Evolutionary conservation across 35 echinoderm and acorn worm species (phyloP).

Genomic region (Hemicentrotus pulcherrimus): DNA sequence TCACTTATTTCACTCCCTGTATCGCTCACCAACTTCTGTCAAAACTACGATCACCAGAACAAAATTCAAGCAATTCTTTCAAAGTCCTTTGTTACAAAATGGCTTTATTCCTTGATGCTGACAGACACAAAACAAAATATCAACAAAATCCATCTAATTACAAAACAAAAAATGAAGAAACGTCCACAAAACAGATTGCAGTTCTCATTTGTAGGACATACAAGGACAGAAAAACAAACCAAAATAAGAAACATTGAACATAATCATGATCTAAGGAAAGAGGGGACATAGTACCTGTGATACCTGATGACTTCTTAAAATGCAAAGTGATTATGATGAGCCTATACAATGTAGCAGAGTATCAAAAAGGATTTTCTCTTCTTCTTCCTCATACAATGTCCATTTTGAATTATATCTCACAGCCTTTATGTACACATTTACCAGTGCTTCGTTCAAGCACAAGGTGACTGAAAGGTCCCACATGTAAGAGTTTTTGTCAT

Average conservation of each 20-base stretch:
- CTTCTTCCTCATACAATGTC: too few species aligned
- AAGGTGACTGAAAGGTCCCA: too few species aligned
- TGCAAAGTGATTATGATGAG: neutral
- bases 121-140: neutral
- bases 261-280: neutral
- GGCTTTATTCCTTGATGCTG: conserved; percentile 1
- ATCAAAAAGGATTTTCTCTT: neutral
- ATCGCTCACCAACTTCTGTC: too few species aligned
- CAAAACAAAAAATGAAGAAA: neutral
- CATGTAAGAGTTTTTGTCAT: neutral
- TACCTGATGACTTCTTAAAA: neutral
- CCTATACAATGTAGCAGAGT: neutral
- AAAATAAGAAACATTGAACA: neutral
- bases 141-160: neutral
- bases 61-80: neutral
- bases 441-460: too few species aligned
- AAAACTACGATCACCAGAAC: too few species aligned
- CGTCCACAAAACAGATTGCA: neutral
- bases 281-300: neutral
- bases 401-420: too few species aligned
- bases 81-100: neutral
- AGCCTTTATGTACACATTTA: too few species aligned
- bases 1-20: too few species aligned
- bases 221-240: neutral
- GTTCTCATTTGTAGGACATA: neutral